Conservation (phyloP, 2,113 vertebrate species). For the Butorides virescens region DNA sequence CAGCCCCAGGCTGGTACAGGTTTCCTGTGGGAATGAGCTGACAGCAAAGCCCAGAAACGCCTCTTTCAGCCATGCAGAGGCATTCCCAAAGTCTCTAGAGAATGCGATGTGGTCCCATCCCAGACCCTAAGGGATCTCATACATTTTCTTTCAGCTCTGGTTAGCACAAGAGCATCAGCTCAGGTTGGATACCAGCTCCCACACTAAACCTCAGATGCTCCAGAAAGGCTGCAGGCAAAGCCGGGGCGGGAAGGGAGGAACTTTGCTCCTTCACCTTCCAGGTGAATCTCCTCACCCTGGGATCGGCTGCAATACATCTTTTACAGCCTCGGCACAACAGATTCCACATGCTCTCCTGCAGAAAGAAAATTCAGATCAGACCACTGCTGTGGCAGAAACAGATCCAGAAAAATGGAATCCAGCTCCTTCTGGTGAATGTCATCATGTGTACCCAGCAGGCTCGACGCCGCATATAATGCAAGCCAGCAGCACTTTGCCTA, state of each 20-base stretch:
- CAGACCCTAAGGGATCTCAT: not conserved
- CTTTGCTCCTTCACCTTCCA: not conserved
- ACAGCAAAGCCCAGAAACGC: not conserved
- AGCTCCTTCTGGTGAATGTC: slow-evolving; percentile 30
- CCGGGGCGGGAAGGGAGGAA: no score
- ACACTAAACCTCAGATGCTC: not conserved
- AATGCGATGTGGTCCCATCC: not conserved
- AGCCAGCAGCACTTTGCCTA: not conserved
- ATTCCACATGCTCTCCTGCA: not conserved
- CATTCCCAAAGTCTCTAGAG: not conserved
- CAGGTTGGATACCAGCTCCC: not conserved
- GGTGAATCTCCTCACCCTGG: not conserved
- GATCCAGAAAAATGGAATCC: not conserved
- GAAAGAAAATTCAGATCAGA: not conserved
- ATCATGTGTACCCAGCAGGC: not conserved
- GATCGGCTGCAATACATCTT: not conserved
- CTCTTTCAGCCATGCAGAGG: not conserved
- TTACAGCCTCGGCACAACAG: not conserved
- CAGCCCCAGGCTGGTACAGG: not conserved
- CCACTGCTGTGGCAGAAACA: not conserved
- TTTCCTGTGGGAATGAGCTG: not conserved
- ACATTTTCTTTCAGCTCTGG: not conserved
- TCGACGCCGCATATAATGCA: accelerated
- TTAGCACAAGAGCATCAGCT: not conserved
- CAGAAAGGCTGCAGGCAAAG: not conserved